phyloP scores from a whole-genome alignment of 1,140 invertebrate genomes.

The Eriocheir sinensis region DNA sequence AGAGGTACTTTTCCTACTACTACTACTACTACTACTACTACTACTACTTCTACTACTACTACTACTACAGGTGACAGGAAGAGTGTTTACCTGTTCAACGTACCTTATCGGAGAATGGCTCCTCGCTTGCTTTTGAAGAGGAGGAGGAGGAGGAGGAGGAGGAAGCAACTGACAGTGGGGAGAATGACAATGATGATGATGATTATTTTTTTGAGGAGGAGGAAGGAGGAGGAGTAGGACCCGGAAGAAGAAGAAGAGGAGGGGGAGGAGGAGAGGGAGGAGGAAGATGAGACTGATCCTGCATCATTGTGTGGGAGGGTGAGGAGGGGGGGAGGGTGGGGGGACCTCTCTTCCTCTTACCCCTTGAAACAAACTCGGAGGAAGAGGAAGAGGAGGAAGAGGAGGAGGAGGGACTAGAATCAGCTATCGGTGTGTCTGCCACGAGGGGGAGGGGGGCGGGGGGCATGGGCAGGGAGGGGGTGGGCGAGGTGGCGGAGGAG shows the following conservation, averaged over 20 bases:
- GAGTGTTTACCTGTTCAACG: too few relatives aligned
- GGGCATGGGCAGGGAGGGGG: constrained; percentile 44
- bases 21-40: constrained; percentile 8
- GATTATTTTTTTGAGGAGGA: too few relatives aligned
- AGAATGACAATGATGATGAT: background rate
- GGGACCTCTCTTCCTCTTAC: too few relatives aligned
- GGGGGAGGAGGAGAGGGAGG: background rate
- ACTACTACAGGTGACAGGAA: too few relatives aligned
- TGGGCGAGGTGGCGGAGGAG: constrained; percentile 6
- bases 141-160: background rate
- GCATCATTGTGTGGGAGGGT: background rate
- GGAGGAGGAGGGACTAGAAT: too few relatives aligned
- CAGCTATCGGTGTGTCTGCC: too few relatives aligned
- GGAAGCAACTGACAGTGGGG: background rate
- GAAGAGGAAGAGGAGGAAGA: background rate
- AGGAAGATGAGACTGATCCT: background rate
- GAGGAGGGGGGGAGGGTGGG: background rate
- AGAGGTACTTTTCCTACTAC: too few relatives aligned
- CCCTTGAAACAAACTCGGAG: background rate
- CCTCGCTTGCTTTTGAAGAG: background rate
- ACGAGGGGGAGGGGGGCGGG: constrained; percentile 17
- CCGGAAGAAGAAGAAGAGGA: background rate
- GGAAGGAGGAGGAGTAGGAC: background rate
- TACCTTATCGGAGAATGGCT: background rate
- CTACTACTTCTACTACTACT: background rate